Evolutionary conservation across 1,140 invertebrate genomes (phyloP).

Genomic region (Oppia nitens): DNA sequence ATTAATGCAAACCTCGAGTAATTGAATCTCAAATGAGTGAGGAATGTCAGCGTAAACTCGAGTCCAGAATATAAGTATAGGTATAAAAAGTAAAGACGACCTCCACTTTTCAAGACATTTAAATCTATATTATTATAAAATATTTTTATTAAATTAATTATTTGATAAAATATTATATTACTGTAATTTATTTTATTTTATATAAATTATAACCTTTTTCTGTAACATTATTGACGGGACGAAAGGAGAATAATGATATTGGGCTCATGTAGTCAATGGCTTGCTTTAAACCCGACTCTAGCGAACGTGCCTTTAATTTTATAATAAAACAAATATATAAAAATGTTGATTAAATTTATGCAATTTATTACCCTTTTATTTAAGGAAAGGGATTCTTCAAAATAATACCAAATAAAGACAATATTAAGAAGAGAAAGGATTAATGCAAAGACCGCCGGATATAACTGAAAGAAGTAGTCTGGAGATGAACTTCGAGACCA

Average conservation of each 20-base stretch:
- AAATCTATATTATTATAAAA: slow-evolving; percentile 34
- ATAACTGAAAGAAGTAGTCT: slow-evolving; percentile 1
- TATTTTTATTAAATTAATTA: slow-evolving; percentile 5
- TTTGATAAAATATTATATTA: not conserved
- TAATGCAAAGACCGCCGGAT: slow-evolving; percentile 11
- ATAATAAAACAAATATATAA: slow-evolving; percentile 17
- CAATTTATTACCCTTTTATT: slow-evolving; percentile 35
- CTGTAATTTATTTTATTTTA: too few relatives aligned
- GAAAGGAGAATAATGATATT: slow-evolving; percentile 43
- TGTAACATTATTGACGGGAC: slow-evolving; percentile 29
- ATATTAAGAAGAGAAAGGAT: slow-evolving; percentile 14
- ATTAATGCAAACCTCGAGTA: slow-evolving; percentile 42
- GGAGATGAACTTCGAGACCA: not conserved
- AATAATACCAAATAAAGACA: slow-evolving; percentile 8
- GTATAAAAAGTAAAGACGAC: slow-evolving; percentile 80
- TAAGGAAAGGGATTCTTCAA: slow-evolving; percentile 38
- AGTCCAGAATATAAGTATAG: slow-evolving; percentile 91
- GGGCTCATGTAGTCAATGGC: slow-evolving; percentile 55
- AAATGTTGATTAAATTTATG: slow-evolving; percentile 10
- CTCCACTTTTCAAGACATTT: slow-evolving; percentile 49
- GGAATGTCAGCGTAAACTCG: slow-evolving; percentile 92
- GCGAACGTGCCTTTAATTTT: slow-evolving; percentile 42
- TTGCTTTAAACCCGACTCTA: slow-evolving; percentile 47
- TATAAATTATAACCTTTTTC: slow-evolving; percentile 25
- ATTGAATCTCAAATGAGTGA: slow-evolving; percentile 79